Evolutionary conservation across 1,140 invertebrate species (phyloP).

Genomic region (Zaprionus capensis): DNA sequence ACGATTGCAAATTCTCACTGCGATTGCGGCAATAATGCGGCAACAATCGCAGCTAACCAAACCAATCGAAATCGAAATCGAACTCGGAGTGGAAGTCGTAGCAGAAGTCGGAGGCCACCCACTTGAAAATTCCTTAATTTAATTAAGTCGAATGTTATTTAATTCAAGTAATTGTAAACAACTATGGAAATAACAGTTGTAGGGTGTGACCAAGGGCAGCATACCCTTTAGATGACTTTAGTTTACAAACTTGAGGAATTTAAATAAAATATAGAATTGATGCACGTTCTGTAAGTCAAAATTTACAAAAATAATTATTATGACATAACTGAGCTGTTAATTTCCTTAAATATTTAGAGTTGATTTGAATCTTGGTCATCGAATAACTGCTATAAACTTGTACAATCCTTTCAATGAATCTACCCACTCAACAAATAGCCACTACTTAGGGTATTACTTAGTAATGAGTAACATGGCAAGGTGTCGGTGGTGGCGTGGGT

Average conservation of each 20-base stretch:
- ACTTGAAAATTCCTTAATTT: constrained; percentile 7
- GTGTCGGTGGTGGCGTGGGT: constrained; percentile 58
- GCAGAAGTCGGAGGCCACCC: constrained; percentile 3
- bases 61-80: constrained; percentile 49
- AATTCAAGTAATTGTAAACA: constrained; percentile 40
- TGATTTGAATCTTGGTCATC: too few relatives aligned
- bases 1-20: constrained; percentile 12
- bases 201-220: neutral
- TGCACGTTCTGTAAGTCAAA: too few relatives aligned
- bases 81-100: neutral
- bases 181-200: neutral
- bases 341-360: too few relatives aligned
- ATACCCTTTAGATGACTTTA: constrained; percentile 1
- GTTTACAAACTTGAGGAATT: neutral
- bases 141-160: constrained; percentile 40
- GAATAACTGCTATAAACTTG: too few relatives aligned
- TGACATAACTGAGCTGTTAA: too few relatives aligned
- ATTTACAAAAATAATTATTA: too few relatives aligned
- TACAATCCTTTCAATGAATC: too few relatives aligned
- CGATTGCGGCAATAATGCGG: constrained; percentile 34
- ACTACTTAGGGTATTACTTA: constrained; percentile 35
- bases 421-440: neutral
- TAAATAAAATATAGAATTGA: too few relatives aligned
- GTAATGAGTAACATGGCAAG: constrained; percentile 25
- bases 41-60: constrained; percentile 53